Base-by-base conservation (phyloP, 2,113 vertebrate species). In the Seriola dumerili region DNA sequence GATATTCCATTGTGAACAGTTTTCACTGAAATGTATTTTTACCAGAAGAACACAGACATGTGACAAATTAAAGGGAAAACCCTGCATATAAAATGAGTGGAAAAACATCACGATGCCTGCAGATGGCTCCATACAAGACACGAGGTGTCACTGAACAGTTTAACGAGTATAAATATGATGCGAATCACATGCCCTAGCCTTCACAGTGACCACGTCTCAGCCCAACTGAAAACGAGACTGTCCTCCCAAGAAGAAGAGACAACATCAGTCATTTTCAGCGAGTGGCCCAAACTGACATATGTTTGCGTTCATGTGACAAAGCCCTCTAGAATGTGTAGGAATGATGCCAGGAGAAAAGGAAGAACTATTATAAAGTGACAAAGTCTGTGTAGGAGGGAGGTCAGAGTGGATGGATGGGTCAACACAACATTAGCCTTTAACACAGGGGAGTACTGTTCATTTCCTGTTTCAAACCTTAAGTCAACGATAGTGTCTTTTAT, bases 31-130 rank as follows among this genome's bases (percentile, higher is more conserved):
- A 9, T 61, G 1, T 34, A 17, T 34, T 72, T 42, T 1, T 3
- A 17, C 13, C 16, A n/a, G 29, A 65, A 6, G 44, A 69, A 38
- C 48, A 55, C 6, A 0, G n/a, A 52, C n/a, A 42, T 54, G 19
- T 29, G 58, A 79, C n/a, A 46, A 0, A 63, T 68, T 52, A 57
- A 85, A 38, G 54, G 40, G 64, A 65, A 72, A 46, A 36, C 40
- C 14, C 17, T 50, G 21, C 23, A 42, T 68, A 59, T 23, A 10
- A 69, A 23, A 55, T 32, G 14, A 23, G 14, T 52, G 72, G 5
- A 29, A 40, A 34, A 32, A 44, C 50, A 66, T 21, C 29, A n/a
- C 8, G 9, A 55, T 55, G 21, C 52, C 52, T 55, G 52, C 52
- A 55, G 52, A 71, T 40, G 52, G 21, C 17, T 38, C 34, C 34